Evolutionary conservation across 2,113 vertebrate genomes (phyloP).

Genomic region (Gymnarchus niloticus): DNA sequence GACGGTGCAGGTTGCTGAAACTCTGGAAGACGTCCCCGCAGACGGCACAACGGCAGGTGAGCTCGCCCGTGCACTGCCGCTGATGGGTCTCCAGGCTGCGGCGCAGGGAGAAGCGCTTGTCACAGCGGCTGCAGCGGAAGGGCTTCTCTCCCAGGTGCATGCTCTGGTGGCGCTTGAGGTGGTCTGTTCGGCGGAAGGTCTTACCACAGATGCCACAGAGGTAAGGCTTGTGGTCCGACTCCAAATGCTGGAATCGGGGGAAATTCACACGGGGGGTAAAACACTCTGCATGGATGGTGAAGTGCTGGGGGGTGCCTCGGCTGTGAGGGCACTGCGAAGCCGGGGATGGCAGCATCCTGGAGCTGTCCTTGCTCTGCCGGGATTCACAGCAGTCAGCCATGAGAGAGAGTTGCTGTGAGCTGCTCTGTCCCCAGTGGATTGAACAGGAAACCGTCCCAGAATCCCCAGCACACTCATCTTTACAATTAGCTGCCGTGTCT

Average conservation of each 20-base stretch:
- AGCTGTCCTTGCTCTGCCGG: background rate
- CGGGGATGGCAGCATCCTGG: background rate
- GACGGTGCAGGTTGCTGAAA: slow-evolving; percentile 21
- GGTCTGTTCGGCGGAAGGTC: slow-evolving; percentile 18
- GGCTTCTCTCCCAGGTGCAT: slow-evolving; percentile 26
- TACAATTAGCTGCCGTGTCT: background rate
- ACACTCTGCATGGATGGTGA: slow-evolving; percentile 21
- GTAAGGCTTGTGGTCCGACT: slow-evolving; percentile 22
- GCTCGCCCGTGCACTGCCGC: slow-evolving; percentile 20
- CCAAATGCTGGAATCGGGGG: background rate
- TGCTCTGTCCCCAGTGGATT: slow-evolving; percentile 8
- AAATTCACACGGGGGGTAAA: slow-evolving; percentile 18
- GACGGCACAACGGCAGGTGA: slow-evolving; percentile 14
- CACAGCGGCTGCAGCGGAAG: slow-evolving; percentile 16
- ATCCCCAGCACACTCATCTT: background rate
- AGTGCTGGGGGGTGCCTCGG: slow-evolving; percentile 2
- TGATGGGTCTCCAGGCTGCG: slow-evolving; percentile 21
- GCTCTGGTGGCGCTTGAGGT: slow-evolving; percentile 19
- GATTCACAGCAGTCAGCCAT: background rate
- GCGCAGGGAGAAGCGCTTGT: slow-evolving; percentile 26
- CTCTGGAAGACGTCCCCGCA: slow-evolving; percentile 27
- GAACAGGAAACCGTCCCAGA: background rate
- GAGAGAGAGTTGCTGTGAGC: background rate
- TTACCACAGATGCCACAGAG: slow-evolving; percentile 10
- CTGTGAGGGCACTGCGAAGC: background rate